Evolutionary conservation across 2,888 invertebrate species (phyloP).

Genomic region (Pocota personata): DNA sequence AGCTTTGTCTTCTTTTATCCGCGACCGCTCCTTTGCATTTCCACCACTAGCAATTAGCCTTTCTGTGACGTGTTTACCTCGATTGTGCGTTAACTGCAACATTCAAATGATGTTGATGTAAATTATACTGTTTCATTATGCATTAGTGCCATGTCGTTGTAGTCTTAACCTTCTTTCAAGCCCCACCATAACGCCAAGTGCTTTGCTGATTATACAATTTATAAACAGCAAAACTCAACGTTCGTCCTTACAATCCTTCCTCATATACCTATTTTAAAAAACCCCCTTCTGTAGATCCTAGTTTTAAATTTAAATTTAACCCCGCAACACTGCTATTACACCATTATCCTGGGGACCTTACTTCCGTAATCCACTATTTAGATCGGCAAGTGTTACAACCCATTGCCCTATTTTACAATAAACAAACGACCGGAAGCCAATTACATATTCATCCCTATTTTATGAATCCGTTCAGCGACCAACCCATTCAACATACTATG

Average conservation of each 20-base stretch:
- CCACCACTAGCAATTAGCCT: no score
- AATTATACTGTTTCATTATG: not conserved
- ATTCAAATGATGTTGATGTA: not conserved
- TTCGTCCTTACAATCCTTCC: not conserved
- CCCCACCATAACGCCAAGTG: not conserved
- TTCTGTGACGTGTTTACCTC: not conserved
- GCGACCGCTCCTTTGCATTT: no score
- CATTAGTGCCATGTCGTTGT: not conserved
- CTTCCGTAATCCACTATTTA: constrained; percentile 50
- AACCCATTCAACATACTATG: not conserved
- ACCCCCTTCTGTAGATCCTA: not conserved
- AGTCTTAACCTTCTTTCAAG: not conserved
- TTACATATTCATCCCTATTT: constrained; percentile 60
- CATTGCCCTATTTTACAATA: constrained; percentile 57
- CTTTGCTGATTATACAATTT: constrained; percentile 19
- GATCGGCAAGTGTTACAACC: constrained; percentile 27
- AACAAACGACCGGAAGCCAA: constrained; percentile 50
- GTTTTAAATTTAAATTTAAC: constrained; percentile 34
- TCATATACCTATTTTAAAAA: not conserved
- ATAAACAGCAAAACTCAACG: not conserved
- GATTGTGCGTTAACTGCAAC: not conserved
- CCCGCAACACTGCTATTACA: constrained; percentile 1
- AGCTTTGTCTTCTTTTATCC: no score
- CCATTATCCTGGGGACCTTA: constrained; percentile 31
- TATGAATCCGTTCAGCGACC: not conserved